phyloP scores from a whole-genome alignment of 1,140 invertebrate species.

The Drosophila simulans region DNA sequence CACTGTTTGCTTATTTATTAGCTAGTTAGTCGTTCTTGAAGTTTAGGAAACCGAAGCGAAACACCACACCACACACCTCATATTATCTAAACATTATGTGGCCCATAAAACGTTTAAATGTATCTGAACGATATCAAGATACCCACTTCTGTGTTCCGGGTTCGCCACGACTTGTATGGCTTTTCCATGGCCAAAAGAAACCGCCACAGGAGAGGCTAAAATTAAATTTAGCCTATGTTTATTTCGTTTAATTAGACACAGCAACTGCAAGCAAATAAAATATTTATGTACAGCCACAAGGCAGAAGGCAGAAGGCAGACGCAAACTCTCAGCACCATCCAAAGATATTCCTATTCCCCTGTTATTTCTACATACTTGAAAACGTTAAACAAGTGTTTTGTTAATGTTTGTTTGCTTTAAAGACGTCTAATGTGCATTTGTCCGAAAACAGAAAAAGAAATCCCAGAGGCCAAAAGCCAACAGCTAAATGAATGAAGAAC shows the following conservation, averaged over 20 bases:
- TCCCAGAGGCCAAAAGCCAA: constrained; percentile 40
- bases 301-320: constrained; percentile 18
- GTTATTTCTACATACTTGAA: constrained; percentile 74
- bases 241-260: constrained; percentile 80
- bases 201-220: constrained; percentile 63
- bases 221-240: constrained; percentile 78
- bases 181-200: constrained; percentile 51
- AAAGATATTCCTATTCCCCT: constrained; percentile 25
- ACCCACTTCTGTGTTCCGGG: constrained; percentile 33
- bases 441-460: constrained; percentile 14
- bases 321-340: constrained; percentile 25
- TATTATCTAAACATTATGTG: background rate
- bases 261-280: constrained; percentile 77
- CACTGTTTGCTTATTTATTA: background rate
- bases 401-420: constrained; percentile 80
- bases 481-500: constrained; percentile 33
- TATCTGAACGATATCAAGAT: constrained; percentile 19
- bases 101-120: constrained; percentile 28
- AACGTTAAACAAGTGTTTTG: constrained; percentile 80
- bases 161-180: constrained; percentile 10
- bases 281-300: constrained; percentile 70
- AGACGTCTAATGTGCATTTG: constrained; percentile 70
- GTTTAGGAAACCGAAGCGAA: background rate
- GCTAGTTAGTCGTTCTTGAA: background rate
- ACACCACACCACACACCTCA: background rate